These are phyloP conservation scores for Embidobia sp. DNA, from an alignment of 2,888 invertebrate genomes.

Conservation along the genomic window DNA sequence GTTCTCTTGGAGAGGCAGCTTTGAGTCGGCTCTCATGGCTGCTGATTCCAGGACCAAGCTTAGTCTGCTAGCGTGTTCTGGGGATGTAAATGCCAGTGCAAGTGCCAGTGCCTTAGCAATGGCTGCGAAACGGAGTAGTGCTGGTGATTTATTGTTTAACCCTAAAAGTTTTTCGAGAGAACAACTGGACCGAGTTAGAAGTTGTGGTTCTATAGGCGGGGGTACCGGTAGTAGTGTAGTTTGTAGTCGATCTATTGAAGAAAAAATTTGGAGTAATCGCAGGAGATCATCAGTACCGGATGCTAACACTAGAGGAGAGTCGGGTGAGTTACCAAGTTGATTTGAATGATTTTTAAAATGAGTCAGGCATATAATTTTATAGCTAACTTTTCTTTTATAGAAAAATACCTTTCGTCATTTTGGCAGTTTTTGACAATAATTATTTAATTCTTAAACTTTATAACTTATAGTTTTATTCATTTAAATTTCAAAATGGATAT, in stretches of 20 bases:
- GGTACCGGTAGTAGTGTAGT: slow-evolving; percentile 84
- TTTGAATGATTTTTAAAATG: too few species aligned
- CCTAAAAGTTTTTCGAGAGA: slow-evolving; percentile 90
- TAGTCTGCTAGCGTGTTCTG: slow-evolving; percentile 85
- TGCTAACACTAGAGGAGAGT: slow-evolving; percentile 78
- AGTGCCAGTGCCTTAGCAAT: slow-evolving; percentile 86
- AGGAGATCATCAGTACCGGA: slow-evolving; percentile 80
- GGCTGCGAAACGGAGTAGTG: slow-evolving; percentile 90
- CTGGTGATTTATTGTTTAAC: slow-evolving; percentile 91
- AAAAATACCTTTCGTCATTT: too few species aligned
- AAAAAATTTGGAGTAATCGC: slow-evolving; percentile 80
- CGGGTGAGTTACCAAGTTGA: slow-evolving; percentile 70
- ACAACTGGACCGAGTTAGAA: slow-evolving; percentile 87
- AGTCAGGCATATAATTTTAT: background rate
- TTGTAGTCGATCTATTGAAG: slow-evolving; percentile 77
- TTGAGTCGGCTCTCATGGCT: slow-evolving; percentile 94
- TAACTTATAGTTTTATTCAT: too few species aligned
- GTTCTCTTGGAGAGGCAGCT: slow-evolving; percentile 95
- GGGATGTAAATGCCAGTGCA: slow-evolving; percentile 82
- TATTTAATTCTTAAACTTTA: too few species aligned
- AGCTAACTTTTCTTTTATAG: background rate
- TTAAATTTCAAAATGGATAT: too few species aligned
- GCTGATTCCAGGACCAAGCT: slow-evolving; percentile 92
- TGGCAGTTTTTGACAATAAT: too few species aligned
- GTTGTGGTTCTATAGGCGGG: slow-evolving; percentile 93